A percentile compares a stretch with the other conserved stretches of the same genome.
Conservation (phyloP, 1,140 invertebrate genomes). For the Eufriesea mexicana region DNA sequence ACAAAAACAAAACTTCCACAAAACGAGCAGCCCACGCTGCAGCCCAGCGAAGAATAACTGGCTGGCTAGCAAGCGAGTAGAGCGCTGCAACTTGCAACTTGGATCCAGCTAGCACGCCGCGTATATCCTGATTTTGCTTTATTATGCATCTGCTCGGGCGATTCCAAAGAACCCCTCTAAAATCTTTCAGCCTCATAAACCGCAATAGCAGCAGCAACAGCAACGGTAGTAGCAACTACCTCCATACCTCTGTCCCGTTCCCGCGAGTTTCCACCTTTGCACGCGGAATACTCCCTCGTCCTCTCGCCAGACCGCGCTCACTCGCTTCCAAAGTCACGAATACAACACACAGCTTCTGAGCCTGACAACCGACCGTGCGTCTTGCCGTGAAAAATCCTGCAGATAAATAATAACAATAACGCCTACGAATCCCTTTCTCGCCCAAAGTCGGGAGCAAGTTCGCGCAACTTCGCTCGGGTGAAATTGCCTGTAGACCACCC, state of each 20-base stretch:
- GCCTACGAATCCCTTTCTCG: background rate
- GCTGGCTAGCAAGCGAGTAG: background rate
- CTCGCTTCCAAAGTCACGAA: conserved; percentile 61
- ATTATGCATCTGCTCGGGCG: conserved; percentile 7
- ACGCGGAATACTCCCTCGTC: background rate
- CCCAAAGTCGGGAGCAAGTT: too few species aligned
- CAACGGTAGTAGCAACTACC: background rate
- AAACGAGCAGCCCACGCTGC: too few species aligned
- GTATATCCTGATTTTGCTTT: conserved; percentile 18
- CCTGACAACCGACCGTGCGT: conserved; percentile 49
- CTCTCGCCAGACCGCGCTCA: conserved; percentile 19
- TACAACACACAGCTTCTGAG: conserved; percentile 57
- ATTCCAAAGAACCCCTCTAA: conserved; percentile 16
- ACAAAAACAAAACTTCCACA: too few species aligned
- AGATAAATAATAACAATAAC: conserved; percentile 61
- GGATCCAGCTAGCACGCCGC: background rate
- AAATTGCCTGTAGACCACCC: background rate
- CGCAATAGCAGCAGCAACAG: background rate
- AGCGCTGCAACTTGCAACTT: background rate
- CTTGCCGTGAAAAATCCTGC: conserved; percentile 50
- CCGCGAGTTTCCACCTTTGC: conserved; percentile 14
- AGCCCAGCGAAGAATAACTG: too few species aligned
- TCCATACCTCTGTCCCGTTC: background rate
- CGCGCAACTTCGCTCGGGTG: background rate
- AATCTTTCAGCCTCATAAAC: conserved; percentile 51